A percentile compares a stretch with the other conserved stretches of the same genome.
These are phyloP conservation scores for Garra rufa DNA, from an alignment of 2,113 vertebrate genomes.

Conservation along the genomic window DNA sequence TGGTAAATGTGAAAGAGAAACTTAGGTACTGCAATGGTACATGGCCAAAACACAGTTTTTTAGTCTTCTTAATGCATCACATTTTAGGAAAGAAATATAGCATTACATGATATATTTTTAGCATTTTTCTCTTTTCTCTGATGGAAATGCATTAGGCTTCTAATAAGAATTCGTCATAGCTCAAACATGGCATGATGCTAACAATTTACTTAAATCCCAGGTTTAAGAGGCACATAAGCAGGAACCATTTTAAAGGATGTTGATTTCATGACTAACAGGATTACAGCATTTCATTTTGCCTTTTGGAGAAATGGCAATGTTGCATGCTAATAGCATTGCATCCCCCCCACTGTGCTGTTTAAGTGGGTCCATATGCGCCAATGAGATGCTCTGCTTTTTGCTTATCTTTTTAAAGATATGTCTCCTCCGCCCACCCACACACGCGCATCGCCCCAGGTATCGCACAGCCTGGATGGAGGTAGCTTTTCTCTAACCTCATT, in stretches of 20 bases:
- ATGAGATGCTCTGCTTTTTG: slow-evolving; percentile 51
- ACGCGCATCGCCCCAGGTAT: slow-evolving; percentile 51
- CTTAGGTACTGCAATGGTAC: background rate
- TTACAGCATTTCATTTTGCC: slow-evolving; percentile 66
- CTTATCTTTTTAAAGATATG: slow-evolving; percentile 63
- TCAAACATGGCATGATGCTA: slow-evolving; percentile 66
- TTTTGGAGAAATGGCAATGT: slow-evolving; percentile 56
- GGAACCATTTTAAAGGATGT: slow-evolving; percentile 65
- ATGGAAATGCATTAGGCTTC: slow-evolving; percentile 68
- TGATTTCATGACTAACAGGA: slow-evolving; percentile 74
- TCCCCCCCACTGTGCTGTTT: slow-evolving; percentile 58
- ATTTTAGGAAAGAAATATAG: background rate
- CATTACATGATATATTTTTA: slow-evolving; percentile 68
- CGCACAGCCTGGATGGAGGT: slow-evolving; percentile 41
- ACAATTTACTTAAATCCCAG: slow-evolving; percentile 68
- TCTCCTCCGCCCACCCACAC: slow-evolving; percentile 37
- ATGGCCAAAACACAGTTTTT: background rate
- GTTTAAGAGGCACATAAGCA: slow-evolving; percentile 69
- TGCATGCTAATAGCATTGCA: slow-evolving; percentile 58
- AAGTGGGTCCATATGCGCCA: slow-evolving; percentile 59
- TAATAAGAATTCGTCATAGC: slow-evolving; percentile 67
- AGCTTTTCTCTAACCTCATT: slow-evolving; percentile 52
- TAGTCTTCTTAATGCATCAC: slow-evolving; percentile 32
- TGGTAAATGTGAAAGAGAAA: background rate
- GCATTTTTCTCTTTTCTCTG: slow-evolving; percentile 61